Percentiles rank a stretch among this genome's conserved stretches.
These are phyloP conservation scores for Neodiprion virginianus DNA, from an alignment of 1,140 invertebrate genomes.

Conservation along the genomic window DNA sequence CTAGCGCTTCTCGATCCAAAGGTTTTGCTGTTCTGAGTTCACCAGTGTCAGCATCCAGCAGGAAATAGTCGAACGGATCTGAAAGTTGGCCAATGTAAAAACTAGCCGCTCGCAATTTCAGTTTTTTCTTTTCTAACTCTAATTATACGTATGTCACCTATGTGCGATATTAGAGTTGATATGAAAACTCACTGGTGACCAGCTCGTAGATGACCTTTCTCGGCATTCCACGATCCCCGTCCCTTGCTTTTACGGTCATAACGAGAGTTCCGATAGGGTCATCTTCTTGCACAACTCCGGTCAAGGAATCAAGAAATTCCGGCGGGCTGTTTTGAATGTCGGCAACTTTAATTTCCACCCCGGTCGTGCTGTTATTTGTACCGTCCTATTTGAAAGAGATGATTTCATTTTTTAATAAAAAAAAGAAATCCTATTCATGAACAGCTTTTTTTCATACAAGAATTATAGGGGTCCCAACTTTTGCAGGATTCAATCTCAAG, in stretches of 20 bases:
- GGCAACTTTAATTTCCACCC: conserved; percentile 77
- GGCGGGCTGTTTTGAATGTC: conserved; percentile 87
- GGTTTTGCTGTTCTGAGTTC: conserved; percentile 84
- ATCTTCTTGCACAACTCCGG: conserved; percentile 83
- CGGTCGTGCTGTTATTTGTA: conserved; percentile 72
- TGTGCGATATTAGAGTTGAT: background rate
- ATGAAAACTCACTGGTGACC: conserved; percentile 74
- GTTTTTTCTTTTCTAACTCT: background rate
- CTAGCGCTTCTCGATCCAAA: conserved; percentile 81
- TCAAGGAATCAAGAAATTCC: conserved; percentile 80
- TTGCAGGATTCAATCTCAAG: conserved; percentile 29
- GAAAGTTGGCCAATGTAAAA: conserved; percentile 28
- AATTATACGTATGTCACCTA: no score
- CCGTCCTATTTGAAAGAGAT: conserved; percentile 72
- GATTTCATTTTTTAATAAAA: background rate
- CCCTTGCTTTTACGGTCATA: conserved; percentile 79
- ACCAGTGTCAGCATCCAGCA: conserved; percentile 78
- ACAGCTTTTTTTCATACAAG: conserved; percentile 5
- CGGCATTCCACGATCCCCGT: conserved; percentile 82
- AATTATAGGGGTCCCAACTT: background rate
- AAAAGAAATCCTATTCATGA: conserved; percentile 8
- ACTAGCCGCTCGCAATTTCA: background rate
- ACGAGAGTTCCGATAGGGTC: conserved; percentile 84
- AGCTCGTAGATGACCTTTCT: conserved; percentile 80
- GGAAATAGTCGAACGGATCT: conserved; percentile 90